Base-by-base conservation (phyloP, 2,797 vertebrate species). In the Ctenopoma kingsleyae region DNA sequence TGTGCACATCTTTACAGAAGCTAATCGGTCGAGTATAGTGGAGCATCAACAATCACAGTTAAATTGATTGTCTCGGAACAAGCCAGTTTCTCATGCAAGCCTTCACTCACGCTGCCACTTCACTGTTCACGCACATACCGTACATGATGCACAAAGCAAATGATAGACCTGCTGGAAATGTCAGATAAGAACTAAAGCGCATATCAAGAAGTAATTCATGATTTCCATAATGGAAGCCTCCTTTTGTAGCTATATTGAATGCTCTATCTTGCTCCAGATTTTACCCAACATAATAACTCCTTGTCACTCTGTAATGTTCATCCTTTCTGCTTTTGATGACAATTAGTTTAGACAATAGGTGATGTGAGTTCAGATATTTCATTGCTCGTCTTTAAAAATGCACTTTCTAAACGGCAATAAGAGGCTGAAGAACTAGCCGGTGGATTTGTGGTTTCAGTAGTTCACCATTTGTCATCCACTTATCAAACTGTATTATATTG, bases 121-220 rank as follows among this genome's bases (percentile, higher is more conserved):
- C 10, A 38, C 38, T 7, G 20, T 59, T 19, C 38, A 13, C 6
- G 0, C 44, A 46, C 55, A n/a, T 25, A 40, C 38, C 11, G 38
- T 16, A 55, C 44, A 12, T 30, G 47, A 59, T 8, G 71, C 74
- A 59, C 71, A 70, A 70, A 82, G 76, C 17, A 53, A 70, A 72
- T 49, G 52, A 58, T 40, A 38, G 46, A 54, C 60, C 76, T 59
- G 44, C 69, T 70, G 64, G 8, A 74, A 50, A 51, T 2, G 48
- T 75, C 76, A 60, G 76, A 84, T 74, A n/a, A 78, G 70, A 74
- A 72, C 61, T 81, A 80, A 81, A 61, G 66, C 54, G 27, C 50
- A 55, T 5, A 61, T 85, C 68, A 70, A 50, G 62, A 30, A 8
- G 56, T 36, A 19, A 79, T 73, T 75, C 41, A 74, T 19, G 19